A percentile compares a stretch with the other conserved stretches of the same genome.
Evolutionary conservation across 2,113 vertebrate species (phyloP).

Genomic region (Aegithalos caudatus): DNA sequence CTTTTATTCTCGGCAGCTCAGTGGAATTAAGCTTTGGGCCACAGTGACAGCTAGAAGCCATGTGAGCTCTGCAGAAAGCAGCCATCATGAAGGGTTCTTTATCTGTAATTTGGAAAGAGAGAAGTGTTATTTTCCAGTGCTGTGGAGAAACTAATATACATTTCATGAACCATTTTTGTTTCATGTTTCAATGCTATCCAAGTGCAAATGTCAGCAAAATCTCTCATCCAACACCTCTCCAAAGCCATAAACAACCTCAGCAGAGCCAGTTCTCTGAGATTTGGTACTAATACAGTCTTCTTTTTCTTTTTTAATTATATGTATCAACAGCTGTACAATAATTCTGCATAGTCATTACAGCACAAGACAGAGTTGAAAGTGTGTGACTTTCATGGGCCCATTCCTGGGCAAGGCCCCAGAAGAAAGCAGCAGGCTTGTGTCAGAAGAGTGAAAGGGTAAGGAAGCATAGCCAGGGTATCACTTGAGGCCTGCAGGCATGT

Average conservation of each 20-base stretch:
- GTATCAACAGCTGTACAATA: neutral
- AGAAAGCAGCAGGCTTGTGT: neutral
- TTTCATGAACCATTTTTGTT: neutral
- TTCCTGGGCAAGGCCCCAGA: neutral
- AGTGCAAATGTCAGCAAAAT: neutral
- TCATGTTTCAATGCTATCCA: neutral
- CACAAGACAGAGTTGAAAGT: neutral
- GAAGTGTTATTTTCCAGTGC: neutral
- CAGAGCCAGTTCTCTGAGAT: neutral
- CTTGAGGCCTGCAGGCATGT: neutral
- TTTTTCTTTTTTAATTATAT: neutral
- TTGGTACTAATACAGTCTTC: neutral
- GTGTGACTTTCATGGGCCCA: neutral
- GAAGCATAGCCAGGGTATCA: neutral
- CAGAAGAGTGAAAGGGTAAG: neutral
- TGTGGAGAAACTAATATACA: neutral
- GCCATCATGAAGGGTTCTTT: neutral
- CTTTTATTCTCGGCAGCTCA: neutral
- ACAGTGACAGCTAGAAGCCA: neutral
- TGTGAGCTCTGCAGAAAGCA: neutral
- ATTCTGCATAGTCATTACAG: neutral
- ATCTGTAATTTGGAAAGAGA: neutral
- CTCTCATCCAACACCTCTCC: neutral
- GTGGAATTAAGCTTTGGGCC: slow-evolving; percentile 25
- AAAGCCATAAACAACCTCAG: neutral